Percentiles rank a stretch among this genome's conserved stretches.
Evolutionary conservation across 2,888 invertebrate species (phyloP).

Genomic region (Melanargia galathea): DNA sequence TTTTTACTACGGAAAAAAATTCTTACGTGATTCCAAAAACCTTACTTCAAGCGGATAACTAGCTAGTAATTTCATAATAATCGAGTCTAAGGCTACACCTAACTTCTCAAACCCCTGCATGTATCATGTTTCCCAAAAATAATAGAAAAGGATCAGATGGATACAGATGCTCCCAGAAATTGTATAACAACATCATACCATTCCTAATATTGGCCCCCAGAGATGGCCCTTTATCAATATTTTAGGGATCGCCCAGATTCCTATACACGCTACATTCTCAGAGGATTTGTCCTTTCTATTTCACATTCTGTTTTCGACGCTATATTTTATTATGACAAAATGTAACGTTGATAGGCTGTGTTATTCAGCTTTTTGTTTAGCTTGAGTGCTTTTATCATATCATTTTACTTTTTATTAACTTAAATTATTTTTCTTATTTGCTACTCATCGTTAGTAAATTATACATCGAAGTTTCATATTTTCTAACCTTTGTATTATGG

Average conservation of each 20-base stretch:
- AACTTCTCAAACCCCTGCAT: neutral
- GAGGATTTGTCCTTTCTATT: neutral
- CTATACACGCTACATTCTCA: neutral
- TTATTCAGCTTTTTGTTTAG: neutral
- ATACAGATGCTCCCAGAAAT: neutral
- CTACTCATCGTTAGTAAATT: no score
- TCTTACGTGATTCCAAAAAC: no score
- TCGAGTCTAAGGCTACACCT: neutral
- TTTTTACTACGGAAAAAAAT: no score
- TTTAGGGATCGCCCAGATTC: neutral
- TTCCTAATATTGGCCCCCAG: constrained; percentile 4
- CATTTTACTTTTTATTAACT: no score
- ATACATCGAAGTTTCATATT: no score
- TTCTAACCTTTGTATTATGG: no score
- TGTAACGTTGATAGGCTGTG: neutral
- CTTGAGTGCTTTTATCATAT: neutral
- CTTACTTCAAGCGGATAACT: no score
- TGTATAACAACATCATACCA: neutral
- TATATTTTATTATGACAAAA: neutral
- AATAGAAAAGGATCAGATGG: neutral
- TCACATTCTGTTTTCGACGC: neutral
- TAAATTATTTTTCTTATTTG: no score
- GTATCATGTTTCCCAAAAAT: neutral
- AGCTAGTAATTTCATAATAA: no score
- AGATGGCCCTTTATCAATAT: constrained; percentile 4